Percentiles rank a stretch among this genome's conserved stretches.
phyloP scores from a whole-genome alignment of 2,113 vertebrate genomes.

The Neomonachus schauinslandi region DNA sequence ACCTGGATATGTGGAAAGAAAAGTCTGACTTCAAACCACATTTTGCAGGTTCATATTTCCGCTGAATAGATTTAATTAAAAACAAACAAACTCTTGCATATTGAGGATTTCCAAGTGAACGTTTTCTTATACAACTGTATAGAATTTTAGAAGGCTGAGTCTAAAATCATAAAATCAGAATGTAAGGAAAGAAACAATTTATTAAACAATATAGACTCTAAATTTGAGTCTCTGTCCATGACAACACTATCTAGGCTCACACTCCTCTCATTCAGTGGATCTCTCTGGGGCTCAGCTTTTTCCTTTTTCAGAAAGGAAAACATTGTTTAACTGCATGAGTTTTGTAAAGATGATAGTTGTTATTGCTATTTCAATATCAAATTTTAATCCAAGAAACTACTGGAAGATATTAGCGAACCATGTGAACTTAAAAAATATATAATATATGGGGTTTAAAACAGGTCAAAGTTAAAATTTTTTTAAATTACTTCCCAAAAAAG shows the following conservation, averaged over 20 bases:
- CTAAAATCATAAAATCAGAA: not conserved
- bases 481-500: not conserved
- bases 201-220: not conserved
- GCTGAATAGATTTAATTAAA: not conserved
- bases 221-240: not conserved
- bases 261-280: not conserved
- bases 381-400: not conserved
- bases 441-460: not conserved
- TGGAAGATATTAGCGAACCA: not conserved
- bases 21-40: not conserved
- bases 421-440: not conserved
- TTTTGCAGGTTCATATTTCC: not conserved
- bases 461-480: not conserved
- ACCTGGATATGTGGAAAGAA: not conserved
- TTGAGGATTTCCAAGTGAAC: not conserved
- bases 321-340: not conserved
- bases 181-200: not conserved
- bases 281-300: not conserved
- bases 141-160: not conserved
- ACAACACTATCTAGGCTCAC: not conserved
- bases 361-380: not conserved
- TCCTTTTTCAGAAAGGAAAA: not conserved
- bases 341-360: not conserved
- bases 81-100: not conserved
- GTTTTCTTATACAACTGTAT: not conserved